These are phyloP conservation scores for Miniopterus natalensis DNA, from an alignment of 2,113 vertebrate species.

Conservation along the genomic window DNA sequence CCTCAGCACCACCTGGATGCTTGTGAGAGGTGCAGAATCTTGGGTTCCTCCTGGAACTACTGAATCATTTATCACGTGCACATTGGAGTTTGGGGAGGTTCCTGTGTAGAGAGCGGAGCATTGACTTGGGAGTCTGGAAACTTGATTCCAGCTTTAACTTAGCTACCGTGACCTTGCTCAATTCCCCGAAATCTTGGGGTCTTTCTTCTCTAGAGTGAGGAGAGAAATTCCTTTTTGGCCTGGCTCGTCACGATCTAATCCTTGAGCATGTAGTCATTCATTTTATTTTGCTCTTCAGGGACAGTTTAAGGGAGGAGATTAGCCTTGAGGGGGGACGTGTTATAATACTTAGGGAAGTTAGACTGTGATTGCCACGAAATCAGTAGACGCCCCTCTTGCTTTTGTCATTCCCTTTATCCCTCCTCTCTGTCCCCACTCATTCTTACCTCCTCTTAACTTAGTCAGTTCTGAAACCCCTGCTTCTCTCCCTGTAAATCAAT, in stretches of 20 bases:
- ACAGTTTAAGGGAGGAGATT: background rate
- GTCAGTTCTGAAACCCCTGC: background rate
- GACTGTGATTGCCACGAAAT: background rate
- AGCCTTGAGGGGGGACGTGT: background rate
- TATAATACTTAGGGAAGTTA: conserved; percentile 20
- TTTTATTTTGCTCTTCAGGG: conserved; percentile 1
- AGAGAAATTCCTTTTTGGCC: background rate
- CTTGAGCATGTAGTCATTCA: background rate
- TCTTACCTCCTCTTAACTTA: background rate
- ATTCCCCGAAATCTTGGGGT: background rate
- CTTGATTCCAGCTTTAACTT: conserved; percentile 12
- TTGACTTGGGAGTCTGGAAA: background rate
- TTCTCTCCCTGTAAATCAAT: background rate
- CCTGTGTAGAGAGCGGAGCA: background rate
- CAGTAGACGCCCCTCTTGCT: background rate
- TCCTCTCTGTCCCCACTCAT: background rate
- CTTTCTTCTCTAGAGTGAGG: background rate
- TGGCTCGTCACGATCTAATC: background rate
- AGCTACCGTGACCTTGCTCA: background rate
- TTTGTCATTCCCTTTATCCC: background rate
- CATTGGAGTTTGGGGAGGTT: background rate
- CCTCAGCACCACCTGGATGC: background rate
- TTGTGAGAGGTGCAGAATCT: background rate
- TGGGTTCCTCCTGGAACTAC: background rate
- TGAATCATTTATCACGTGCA: background rate